Evolutionary conservation across 2,888 invertebrate genomes (phyloP).

Genomic region (Microplitis deprimator): DNA sequence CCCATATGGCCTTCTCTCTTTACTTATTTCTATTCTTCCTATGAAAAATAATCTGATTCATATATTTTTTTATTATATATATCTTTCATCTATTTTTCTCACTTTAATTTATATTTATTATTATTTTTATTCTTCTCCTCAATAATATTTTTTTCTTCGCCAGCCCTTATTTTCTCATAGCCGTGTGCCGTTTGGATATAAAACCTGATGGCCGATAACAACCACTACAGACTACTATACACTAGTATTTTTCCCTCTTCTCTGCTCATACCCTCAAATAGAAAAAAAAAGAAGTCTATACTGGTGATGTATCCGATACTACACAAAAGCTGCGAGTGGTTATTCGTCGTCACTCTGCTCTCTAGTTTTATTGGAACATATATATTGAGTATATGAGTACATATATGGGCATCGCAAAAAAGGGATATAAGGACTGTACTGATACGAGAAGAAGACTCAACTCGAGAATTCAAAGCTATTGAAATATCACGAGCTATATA

Average conservation of each 20-base stretch:
- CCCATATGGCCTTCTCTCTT: too few relatives aligned
- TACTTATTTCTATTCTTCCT: too few relatives aligned
- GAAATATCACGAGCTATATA: constrained; percentile 16
- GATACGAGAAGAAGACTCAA: constrained; percentile 21
- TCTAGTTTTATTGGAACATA: constrained; percentile 70
- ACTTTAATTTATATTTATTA: constrained; percentile 43
- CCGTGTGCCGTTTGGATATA: constrained; percentile 61
- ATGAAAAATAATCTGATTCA: too few relatives aligned
- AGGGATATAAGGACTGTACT: constrained; percentile 10
- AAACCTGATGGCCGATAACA: constrained; percentile 72
- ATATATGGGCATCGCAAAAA: constrained; percentile 63
- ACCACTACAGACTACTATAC: constrained; percentile 63
- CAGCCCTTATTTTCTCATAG: constrained; percentile 40
- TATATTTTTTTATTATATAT: background rate
- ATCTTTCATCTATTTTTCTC: constrained; percentile 39
- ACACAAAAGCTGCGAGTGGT: constrained; percentile 71
- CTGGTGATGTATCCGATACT: constrained; percentile 59
- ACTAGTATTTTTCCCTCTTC: constrained; percentile 51
- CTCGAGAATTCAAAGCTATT: constrained; percentile 32
- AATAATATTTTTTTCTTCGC: constrained; percentile 14
- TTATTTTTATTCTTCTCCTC: constrained; percentile 27
- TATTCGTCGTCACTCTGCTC: background rate
- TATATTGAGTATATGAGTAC: constrained; percentile 27
- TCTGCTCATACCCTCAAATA: constrained; percentile 25
- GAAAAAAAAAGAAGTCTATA: constrained; percentile 28